A percentile compares a stretch with the other conserved stretches of the same genome.
These are phyloP conservation scores for Arvicanthis niloticus DNA, from an alignment of 2,113 vertebrate genomes.

Conservation along the genomic window DNA sequence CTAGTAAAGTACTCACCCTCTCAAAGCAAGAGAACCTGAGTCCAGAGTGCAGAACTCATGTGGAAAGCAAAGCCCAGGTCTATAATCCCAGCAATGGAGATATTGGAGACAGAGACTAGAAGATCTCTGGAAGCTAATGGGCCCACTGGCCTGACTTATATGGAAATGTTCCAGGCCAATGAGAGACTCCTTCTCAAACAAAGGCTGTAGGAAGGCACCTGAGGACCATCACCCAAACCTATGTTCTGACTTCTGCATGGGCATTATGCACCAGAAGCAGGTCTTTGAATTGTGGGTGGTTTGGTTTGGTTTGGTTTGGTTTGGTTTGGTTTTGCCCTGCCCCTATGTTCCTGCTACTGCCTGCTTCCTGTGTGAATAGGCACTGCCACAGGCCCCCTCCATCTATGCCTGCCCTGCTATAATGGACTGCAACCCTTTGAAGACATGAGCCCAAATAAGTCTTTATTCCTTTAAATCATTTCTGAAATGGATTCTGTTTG, in stretches of 20 bases:
- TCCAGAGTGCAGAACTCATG: not conserved
- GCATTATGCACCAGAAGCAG: not conserved
- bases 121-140: not conserved
- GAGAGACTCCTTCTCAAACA: not conserved
- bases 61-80: not conserved
- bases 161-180: not conserved
- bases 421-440: not conserved
- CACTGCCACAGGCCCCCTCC: not conserved
- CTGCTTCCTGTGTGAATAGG: not conserved
- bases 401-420: not conserved
- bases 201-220: not conserved
- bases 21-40: not conserved
- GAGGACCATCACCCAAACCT: not conserved
- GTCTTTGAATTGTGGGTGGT: not conserved
- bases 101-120: no score
- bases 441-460: not conserved
- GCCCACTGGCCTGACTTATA: not conserved
- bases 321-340: not conserved
- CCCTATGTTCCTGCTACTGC: not conserved
- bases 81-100: not conserved
- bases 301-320: not conserved
- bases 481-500: constrained; percentile 23
- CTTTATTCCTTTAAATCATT: not conserved
- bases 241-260: not conserved
- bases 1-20: not conserved